Base-by-base conservation (phyloP, 2,113 vertebrate species). In the Gadus macrocephalus region DNA sequence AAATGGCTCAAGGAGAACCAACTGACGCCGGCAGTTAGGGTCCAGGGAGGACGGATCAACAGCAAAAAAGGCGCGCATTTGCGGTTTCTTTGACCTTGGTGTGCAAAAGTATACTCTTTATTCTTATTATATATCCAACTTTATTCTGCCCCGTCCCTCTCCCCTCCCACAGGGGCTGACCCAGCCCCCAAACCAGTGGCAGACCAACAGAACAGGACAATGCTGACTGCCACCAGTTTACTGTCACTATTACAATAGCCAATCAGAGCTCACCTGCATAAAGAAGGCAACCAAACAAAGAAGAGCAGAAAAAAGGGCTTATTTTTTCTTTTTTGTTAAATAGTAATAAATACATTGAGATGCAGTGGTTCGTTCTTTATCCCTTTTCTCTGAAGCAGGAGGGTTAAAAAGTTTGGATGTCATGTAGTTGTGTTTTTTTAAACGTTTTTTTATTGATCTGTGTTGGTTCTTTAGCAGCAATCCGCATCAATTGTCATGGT, bases 271-370 rank as follows among this genome's bases (percentile, higher is more conserved):
- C 89, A 90, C 90, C 91, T 90, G 89, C 87, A 89, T 85, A 88
- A 90, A 89, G 86, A 91, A 90, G 84, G 88, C 89, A 91, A 90
- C 87, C 87, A 87, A 91, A 88, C 85, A 87, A 91, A 91, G 86
- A 89, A 88, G 87, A 92, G 91, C 90, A 93, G 87, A 91, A 91
- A 91, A 90, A 89, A 88, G 79, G 77, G 77, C 86, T 88, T 85
- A 86, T 83, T 90, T 83, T 75, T 91, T 91, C 87, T 91, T 90
- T 91, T 86, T 90, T 92, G 91, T 92, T 93, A 92, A 93, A 93
- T 93, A 93, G 91, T 93, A 92, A 92, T 93, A 93, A 93, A 93
- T 93, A 93, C 91, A 93, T 92, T 89, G 90, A 93, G 91, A 93
- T 92, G 92, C 91, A 92, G 91, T 93, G 91, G 90, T 91, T 90